phyloP scores from a whole-genome alignment of 1,140 invertebrate genomes.

The Aphelenchoides avenae region DNA sequence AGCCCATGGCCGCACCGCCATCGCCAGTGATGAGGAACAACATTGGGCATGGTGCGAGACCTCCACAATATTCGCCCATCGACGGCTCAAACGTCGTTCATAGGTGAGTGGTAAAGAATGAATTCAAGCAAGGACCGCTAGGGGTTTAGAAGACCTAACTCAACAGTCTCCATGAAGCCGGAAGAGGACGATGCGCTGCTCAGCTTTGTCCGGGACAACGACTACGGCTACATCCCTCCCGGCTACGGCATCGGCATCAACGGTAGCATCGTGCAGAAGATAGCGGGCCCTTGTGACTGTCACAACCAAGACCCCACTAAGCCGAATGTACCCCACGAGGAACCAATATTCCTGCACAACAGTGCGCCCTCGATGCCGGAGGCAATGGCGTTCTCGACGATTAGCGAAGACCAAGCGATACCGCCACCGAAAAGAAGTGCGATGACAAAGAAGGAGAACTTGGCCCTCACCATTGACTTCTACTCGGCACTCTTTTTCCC shows the following conservation, averaged over 20 bases:
- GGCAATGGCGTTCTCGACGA: background rate
- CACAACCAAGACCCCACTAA: slow-evolving; percentile 14
- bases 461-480: slow-evolving; percentile 58
- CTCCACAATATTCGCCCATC: too few relatives aligned
- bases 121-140: too few relatives aligned
- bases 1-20: too few relatives aligned
- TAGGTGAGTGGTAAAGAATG: too few relatives aligned
- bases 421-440: slow-evolving; percentile 9
- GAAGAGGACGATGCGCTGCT: slow-evolving; percentile 35
- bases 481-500: slow-evolving; percentile 61
- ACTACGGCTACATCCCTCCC: slow-evolving; percentile 58
- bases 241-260: slow-evolving; percentile 50
- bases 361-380: background rate
- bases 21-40: too few relatives aligned
- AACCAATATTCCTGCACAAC: background rate
- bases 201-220: slow-evolving; percentile 39
- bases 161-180: background rate
- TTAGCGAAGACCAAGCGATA: slow-evolving; percentile 35
- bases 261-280: slow-evolving; percentile 29
- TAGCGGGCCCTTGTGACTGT: slow-evolving; percentile 42
- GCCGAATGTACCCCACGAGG: background rate
- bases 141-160: too few relatives aligned
- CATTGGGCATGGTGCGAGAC: too few relatives aligned
- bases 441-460: slow-evolving; percentile 30
- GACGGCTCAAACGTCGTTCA: too few relatives aligned